phyloP scores from a whole-genome alignment of 2,113 vertebrate species.

The Pachyramphus minor region DNA sequence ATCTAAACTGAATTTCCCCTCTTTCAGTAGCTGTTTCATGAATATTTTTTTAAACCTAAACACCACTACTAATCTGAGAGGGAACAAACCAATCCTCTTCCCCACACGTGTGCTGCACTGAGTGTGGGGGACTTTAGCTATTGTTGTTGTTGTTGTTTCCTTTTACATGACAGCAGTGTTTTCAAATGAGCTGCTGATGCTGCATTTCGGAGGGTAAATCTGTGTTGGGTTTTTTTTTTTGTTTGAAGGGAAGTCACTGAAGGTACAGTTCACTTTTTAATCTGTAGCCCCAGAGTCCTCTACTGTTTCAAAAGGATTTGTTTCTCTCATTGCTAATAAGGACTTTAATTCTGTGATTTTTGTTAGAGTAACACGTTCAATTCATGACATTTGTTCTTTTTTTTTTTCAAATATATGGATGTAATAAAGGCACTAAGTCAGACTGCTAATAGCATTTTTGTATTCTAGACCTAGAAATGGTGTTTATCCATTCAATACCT shows the following conservation, averaged over 20 bases:
- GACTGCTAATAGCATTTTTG: not conserved
- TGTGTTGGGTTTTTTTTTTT: not conserved
- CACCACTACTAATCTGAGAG: not conserved
- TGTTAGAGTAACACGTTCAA: not conserved
- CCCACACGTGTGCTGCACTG: fast-evolving
- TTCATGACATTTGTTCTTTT: not conserved
- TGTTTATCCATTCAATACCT: not conserved
- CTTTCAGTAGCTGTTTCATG: not conserved
- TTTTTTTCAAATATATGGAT: not conserved
- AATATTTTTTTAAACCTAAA: not conserved
- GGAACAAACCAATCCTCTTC: not conserved
- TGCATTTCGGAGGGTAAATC: not conserved
- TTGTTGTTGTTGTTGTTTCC: not conserved
- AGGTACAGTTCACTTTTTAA: not conserved
- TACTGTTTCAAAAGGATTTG: not conserved
- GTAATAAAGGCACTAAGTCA: not conserved
- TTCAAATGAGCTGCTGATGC: not conserved
- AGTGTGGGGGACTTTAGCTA: not conserved
- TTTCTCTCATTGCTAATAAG: not conserved
- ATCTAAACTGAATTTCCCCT: not conserved
- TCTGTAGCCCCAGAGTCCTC: not conserved
- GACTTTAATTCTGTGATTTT: not conserved
- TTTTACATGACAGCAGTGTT: not conserved
- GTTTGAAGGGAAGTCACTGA: not conserved
- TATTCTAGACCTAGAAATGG: not conserved